Percentiles rank a stretch among this genome's conserved stretches.
phyloP scores from a whole-genome alignment of 2,797 vertebrate genomes.

The Parotocinclus haroldoi region DNA sequence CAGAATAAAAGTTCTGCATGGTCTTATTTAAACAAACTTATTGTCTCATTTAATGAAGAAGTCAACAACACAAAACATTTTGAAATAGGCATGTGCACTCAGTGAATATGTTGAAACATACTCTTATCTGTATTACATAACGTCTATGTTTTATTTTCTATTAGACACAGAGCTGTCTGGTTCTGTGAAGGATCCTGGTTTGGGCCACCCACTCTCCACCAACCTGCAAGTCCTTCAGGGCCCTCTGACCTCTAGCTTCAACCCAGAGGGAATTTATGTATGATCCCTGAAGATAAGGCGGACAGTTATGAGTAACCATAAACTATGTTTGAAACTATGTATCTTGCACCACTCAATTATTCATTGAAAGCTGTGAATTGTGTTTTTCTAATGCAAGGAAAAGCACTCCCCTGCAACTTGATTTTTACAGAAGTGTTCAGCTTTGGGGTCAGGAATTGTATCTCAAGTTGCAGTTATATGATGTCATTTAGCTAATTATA shows the following conservation, averaged over 20 bases:
- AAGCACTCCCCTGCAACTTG: too few relatives aligned
- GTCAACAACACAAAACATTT: too few relatives aligned
- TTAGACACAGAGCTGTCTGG: slow-evolving; percentile 74
- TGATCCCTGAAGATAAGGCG: slow-evolving; percentile 59
- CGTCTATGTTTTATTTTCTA: slow-evolving; percentile 30
- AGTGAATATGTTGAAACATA: too few relatives aligned
- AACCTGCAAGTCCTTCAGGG: slow-evolving; percentile 87
- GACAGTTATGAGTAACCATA: neutral
- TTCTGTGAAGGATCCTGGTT: slow-evolving; percentile 82
- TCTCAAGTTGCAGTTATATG: too few relatives aligned
- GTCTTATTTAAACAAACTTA: too few relatives aligned
- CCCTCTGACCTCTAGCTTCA: slow-evolving; percentile 81
- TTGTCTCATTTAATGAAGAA: too few relatives aligned
- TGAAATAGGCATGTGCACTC: too few relatives aligned
- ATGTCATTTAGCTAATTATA: too few relatives aligned
- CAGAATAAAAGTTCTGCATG: too few relatives aligned
- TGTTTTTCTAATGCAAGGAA: neutral
- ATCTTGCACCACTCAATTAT: neutral
- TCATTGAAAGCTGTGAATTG: neutral
- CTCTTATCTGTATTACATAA: neutral
- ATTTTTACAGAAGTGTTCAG: too few relatives aligned
- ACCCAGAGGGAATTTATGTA: slow-evolving; percentile 96
- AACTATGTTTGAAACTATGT: neutral
- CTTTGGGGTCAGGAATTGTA: too few relatives aligned
- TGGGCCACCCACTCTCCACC: slow-evolving; percentile 84